phyloP scores from a whole-genome alignment of 2,113 vertebrate genomes.

The Eubucco bourcierii region DNA sequence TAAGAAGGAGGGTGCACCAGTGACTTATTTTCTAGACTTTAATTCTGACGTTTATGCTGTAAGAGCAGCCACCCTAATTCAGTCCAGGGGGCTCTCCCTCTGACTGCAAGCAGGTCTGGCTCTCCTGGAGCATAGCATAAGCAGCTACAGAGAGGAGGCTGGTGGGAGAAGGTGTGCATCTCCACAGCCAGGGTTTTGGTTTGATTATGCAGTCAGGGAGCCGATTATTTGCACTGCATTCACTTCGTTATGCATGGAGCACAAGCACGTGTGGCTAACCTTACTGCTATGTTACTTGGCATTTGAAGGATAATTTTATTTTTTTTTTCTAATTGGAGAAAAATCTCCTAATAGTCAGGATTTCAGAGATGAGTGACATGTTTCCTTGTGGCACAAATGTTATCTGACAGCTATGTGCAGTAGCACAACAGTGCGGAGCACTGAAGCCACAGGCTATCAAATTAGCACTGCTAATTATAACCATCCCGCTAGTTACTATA shows the following conservation, averaged over 20 bases:
- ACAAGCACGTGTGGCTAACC: background rate
- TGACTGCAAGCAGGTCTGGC: fast-evolving
- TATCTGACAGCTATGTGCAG: background rate
- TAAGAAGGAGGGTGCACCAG: background rate
- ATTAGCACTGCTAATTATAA: background rate
- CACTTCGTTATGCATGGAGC: fast-evolving
- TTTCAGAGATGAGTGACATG: background rate
- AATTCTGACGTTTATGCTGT: background rate
- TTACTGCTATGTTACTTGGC: background rate
- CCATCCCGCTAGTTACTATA: background rate
- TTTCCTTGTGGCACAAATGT: background rate
- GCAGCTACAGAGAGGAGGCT: background rate
- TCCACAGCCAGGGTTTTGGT: background rate
- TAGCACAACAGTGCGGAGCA: background rate
- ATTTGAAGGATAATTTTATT: background rate
- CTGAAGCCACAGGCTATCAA: background rate
- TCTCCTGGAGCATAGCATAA: fast-evolving
- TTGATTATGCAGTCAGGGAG: fast-evolving
- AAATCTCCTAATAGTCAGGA: background rate
- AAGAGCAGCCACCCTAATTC: fast-evolving
- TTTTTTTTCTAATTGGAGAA: background rate
- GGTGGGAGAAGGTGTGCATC: background rate
- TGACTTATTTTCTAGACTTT: background rate
- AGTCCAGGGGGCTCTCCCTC: background rate
- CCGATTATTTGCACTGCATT: background rate